Base-by-base conservation (phyloP, 2,113 vertebrate species). In the Chaetodon auriga region DNA sequence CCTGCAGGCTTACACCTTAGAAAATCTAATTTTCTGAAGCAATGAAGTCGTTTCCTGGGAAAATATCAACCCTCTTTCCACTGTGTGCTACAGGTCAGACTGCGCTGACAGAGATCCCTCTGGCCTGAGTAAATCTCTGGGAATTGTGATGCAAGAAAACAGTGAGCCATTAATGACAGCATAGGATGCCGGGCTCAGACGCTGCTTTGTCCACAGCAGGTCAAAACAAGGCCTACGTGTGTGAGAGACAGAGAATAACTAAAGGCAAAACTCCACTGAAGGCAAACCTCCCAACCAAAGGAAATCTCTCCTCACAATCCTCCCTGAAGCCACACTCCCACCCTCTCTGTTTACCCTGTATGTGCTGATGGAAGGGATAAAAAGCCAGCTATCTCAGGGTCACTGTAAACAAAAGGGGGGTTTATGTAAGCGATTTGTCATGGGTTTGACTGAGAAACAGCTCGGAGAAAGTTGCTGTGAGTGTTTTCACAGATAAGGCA, bases 181-280 rank as follows among this genome's bases (percentile, higher is more conserved):
- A 80, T 60, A 1, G 80, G 74, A 81, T 15, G 14, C 41, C 64
- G 79, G 68, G 89, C 86, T 92, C 87, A 93, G 91, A 92, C 88
- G 77, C 38, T 88, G 90, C 93, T 78, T 89, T 92, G 88, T 82
- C 65, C 73, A 55, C 21, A 55, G 68, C 57, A 5, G 36, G 38
- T 72, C 73, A 73, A 83, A 88, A 90, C 64, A 62, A 84, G 79
- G n/a, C 9, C 15, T 38, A 51, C 53, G 57, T 75, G 53, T 60
- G 60, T 53, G 45, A 53, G 53, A 36, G 30, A n/a, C 55, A 19
- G 21, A 48, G 14, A 54, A 72, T 23, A 68, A 66, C 45, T 77
- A 46, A 66, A 87, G 60, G 68, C 53, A 81, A 7, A 82, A 51
- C 71, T 86, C 48, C 80, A 68, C 79, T 70, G 85, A 88, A 81